A percentile compares a stretch with the other conserved stretches of the same genome.
phyloP scores from a whole-genome alignment of 2,888 invertebrate species.

The Campoletis raptor region DNA sequence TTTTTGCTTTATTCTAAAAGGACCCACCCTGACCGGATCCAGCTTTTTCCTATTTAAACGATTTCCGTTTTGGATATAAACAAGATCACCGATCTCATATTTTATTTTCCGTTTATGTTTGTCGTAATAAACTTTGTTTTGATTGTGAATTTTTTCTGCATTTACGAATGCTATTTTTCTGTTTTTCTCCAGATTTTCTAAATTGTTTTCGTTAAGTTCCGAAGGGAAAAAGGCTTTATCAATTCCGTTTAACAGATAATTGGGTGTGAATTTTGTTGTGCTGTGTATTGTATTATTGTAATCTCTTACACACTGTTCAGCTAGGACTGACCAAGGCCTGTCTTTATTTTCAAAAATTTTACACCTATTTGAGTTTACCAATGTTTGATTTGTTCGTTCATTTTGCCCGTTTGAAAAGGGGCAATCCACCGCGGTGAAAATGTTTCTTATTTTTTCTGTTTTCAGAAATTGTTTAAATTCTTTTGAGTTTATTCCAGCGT shows the following conservation, averaged over 20 bases:
- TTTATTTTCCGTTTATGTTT: slow-evolving; percentile 38
- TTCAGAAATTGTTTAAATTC: slow-evolving; percentile 71
- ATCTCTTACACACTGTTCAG: slow-evolving; percentile 31
- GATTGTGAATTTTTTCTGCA: slow-evolving; percentile 37
- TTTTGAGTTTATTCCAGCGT: slow-evolving; percentile 71
- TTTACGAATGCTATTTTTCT: slow-evolving; percentile 45
- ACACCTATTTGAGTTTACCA: slow-evolving; percentile 38
- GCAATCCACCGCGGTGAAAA: slow-evolving; percentile 25
- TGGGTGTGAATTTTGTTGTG: slow-evolving; percentile 43
- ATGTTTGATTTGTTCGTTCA: slow-evolving; percentile 33
- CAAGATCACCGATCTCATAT: slow-evolving; percentile 68
- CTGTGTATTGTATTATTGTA: slow-evolving; percentile 48
- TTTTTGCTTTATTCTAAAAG: slow-evolving; percentile 57
- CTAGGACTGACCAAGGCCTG: slow-evolving; percentile 50
- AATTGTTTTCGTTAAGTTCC: slow-evolving; percentile 35
- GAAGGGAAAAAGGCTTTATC: slow-evolving; percentile 23
- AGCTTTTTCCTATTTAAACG: slow-evolving; percentile 70
- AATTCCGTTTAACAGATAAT: slow-evolving; percentile 38
- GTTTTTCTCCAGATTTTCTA: slow-evolving; percentile 41
- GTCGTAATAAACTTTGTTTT: slow-evolving; percentile 42
- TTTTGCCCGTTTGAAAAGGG: too few relatives aligned
- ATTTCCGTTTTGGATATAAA: slow-evolving; percentile 71
- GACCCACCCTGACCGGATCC: slow-evolving; percentile 69
- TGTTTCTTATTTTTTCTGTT: slow-evolving; percentile 36
- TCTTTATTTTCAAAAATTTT: slow-evolving; percentile 11